Evolutionary conservation across 2,888 invertebrate genomes (phyloP).

Genomic region (Rhyacophila evoluta): DNA sequence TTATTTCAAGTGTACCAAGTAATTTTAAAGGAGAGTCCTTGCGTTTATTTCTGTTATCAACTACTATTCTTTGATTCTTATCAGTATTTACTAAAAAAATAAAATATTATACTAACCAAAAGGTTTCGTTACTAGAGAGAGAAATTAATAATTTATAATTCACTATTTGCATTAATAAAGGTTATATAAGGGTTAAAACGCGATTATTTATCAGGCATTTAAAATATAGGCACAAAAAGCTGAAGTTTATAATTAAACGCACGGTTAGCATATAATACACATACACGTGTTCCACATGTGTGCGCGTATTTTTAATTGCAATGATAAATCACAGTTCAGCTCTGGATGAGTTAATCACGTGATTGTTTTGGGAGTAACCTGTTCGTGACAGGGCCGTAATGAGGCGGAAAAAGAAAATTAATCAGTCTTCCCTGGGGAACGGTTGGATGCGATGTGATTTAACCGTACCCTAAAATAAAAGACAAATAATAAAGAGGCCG

Average conservation of each 20-base stretch:
- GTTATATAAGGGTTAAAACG: neutral
- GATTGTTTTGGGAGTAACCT: slow-evolving; percentile 41
- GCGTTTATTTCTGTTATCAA: no score
- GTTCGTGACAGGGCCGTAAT: slow-evolving; percentile 41
- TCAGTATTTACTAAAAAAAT: no score
- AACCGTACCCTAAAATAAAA: neutral
- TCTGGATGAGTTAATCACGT: slow-evolving; percentile 35
- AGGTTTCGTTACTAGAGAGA: no score
- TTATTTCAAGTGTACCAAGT: no score
- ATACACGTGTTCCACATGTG: neutral
- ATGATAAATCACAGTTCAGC: slow-evolving; percentile 23
- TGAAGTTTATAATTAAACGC: slow-evolving; percentile 15
- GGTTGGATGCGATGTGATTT: slow-evolving; percentile 26
- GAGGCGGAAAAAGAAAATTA: slow-evolving; percentile 42
- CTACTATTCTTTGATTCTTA: no score
- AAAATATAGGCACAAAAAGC: neutral
- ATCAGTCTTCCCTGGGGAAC: slow-evolving; percentile 31
- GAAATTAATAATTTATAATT: no score
- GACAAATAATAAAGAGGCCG: slow-evolving; percentile 11
- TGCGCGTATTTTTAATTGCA: slow-evolving; percentile 4
- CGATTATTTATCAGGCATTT: slow-evolving; percentile 1
- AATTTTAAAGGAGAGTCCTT: no score
- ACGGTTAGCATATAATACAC: neutral
- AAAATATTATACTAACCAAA: no score
- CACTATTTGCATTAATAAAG: neutral